Conservation (phyloP, 1,140 invertebrate species). For the Periplaneta americana region DNA sequence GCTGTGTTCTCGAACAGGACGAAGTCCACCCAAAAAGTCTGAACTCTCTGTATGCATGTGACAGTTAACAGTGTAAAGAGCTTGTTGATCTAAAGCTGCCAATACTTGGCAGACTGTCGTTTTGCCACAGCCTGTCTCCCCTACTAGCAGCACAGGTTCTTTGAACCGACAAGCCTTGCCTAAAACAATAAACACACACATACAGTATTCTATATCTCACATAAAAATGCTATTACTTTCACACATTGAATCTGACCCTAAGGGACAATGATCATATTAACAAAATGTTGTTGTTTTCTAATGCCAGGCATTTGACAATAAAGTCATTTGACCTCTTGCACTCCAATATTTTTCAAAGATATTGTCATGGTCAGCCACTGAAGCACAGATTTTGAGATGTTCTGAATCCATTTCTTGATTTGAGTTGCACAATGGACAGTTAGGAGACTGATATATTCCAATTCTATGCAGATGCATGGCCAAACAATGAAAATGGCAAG, state of each 20-base stretch:
- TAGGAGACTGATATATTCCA: no score
- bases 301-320: no score
- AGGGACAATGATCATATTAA: neutral
- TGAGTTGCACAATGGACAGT: no score
- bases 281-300: no score
- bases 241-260: neutral
- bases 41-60: constrained; percentile 98
- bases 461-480: no score
- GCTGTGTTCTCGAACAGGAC: constrained; percentile 74
- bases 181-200: constrained; percentile 18
- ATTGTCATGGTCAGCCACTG: no score
- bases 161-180: constrained; percentile 81
- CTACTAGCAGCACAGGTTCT: constrained; percentile 94
- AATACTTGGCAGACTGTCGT: constrained; percentile 93
- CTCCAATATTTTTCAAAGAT: no score
- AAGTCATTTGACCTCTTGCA: no score
- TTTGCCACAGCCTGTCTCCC: constrained; percentile 98
- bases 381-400: no score
- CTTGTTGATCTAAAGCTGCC: constrained; percentile 56
- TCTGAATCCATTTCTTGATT: no score
- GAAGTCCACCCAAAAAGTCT: constrained; percentile 93
- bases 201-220: neutral
- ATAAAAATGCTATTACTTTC: neutral
- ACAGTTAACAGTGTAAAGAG: constrained; percentile 85
- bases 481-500: no score